phyloP scores from a whole-genome alignment of 2,888 invertebrate genomes.

The Drosophila sordidula region DNA sequence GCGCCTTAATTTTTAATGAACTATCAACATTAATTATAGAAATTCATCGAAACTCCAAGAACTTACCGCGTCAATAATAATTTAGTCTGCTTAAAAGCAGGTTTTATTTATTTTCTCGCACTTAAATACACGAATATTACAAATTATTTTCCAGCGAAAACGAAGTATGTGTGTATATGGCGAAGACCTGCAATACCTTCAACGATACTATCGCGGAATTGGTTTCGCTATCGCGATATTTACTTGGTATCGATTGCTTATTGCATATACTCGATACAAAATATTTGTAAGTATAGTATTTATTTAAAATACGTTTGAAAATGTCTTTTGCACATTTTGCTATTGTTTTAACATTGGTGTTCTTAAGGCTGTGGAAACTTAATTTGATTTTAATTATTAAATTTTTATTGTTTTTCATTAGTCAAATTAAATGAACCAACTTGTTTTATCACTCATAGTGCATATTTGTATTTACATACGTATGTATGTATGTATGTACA shows the following conservation, averaged over 20 bases:
- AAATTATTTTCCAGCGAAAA: conserved; percentile 61
- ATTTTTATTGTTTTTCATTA: not conserved
- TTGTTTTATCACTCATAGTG: not conserved
- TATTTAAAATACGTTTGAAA: not conserved
- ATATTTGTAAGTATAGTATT: not conserved
- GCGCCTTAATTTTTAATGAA: conserved; percentile 4
- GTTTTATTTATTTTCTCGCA: conserved; percentile 69
- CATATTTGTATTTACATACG: not conserved
- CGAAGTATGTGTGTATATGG: conserved; percentile 58
- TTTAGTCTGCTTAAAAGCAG: conserved; percentile 76
- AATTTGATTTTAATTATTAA: not conserved
- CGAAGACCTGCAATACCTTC: conserved; percentile 38
- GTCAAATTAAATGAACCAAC: not conserved
- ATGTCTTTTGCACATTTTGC: not conserved
- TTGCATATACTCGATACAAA: conserved; percentile 13
- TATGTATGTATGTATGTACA: not conserved
- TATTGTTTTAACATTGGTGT: not conserved
- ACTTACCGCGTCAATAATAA: conserved; percentile 80
- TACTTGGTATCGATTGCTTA: conserved; percentile 22
- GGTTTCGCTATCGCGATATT: conserved; percentile 3
- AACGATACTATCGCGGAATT: conserved; percentile 20
- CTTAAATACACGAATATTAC: conserved; percentile 60
- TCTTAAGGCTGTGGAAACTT: not conserved
- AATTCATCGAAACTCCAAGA: conserved; percentile 34
- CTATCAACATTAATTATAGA: not conserved